Percentiles rank a stretch among this genome's conserved stretches.
Conservation (phyloP, 2,888 invertebrate species). For the Tinea pellionella region DNA sequence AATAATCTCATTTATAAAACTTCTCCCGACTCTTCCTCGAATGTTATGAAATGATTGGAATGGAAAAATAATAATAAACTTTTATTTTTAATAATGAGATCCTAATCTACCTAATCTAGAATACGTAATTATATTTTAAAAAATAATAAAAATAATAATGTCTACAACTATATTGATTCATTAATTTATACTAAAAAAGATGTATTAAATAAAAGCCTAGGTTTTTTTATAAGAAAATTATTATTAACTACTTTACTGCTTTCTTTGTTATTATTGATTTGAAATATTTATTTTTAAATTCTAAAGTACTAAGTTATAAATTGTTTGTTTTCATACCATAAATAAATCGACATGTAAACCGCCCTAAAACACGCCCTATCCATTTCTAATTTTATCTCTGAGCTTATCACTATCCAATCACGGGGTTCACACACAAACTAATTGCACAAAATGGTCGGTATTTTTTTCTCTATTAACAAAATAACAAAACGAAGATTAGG, state of each 20-base stretch:
- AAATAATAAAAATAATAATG: too few species aligned
- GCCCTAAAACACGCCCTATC: neutral
- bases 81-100: too few species aligned
- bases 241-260: neutral
- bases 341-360: neutral
- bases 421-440: slow-evolving; percentile 47
- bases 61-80: too few species aligned
- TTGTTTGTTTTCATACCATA: neutral
- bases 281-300: too few species aligned
- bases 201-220: too few species aligned
- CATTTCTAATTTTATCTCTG: neutral
- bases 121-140: too few species aligned
- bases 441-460: slow-evolving; percentile 49
- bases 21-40: neutral
- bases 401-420: slow-evolving; percentile 19
- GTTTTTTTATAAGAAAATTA: neutral
- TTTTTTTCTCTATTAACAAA: slow-evolving; percentile 23
- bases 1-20: slow-evolving; percentile 5
- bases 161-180: too few species aligned
- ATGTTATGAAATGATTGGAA: neutral
- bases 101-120: too few species aligned
- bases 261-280: too few species aligned
- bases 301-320: too few species aligned
- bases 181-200: too few species aligned
- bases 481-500: slow-evolving; percentile 56